Evolutionary conservation across 2,113 vertebrate genomes (phyloP).

Genomic region (Perca schrenkii): DNA sequence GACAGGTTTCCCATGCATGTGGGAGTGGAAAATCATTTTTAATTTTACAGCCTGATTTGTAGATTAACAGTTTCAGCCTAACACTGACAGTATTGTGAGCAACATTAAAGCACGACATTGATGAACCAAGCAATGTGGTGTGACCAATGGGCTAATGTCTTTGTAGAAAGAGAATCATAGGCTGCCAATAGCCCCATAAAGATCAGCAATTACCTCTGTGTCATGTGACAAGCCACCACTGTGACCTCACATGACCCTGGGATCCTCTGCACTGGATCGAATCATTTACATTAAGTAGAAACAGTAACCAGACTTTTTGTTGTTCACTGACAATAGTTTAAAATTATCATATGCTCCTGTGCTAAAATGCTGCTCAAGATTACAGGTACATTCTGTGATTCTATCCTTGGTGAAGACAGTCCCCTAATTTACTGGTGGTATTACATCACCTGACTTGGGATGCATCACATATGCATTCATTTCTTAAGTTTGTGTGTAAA

Average conservation of each 20-base stretch:
- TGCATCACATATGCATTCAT: too few species aligned
- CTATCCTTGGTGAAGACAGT: not conserved
- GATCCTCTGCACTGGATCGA: not conserved
- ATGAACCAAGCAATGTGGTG: not conserved
- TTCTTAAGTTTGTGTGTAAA: too few species aligned
- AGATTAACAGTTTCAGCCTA: not conserved
- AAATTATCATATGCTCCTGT: not conserved
- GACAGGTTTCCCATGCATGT: conserved; percentile 17
- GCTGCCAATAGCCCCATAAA: not conserved
- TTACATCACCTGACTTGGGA: too few species aligned
- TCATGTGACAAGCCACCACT: conserved; percentile 11
- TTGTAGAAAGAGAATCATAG: not conserved
- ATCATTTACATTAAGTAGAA: not conserved
- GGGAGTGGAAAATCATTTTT: conserved; percentile 4
- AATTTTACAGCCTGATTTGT: conserved; percentile 24
- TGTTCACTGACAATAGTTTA: not conserved
- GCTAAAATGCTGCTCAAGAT: not conserved
- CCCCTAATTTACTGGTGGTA: too few species aligned
- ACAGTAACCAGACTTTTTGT: not conserved
- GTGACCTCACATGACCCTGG: conserved; percentile 5
- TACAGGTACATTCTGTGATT: not conserved
- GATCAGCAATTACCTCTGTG: not conserved
- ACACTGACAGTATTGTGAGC: not conserved
- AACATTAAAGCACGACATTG: not conserved
- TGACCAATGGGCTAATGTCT: not conserved